Conservation (phyloP, 1,140 invertebrate genomes). For the Drosophila lowei region DNA sequence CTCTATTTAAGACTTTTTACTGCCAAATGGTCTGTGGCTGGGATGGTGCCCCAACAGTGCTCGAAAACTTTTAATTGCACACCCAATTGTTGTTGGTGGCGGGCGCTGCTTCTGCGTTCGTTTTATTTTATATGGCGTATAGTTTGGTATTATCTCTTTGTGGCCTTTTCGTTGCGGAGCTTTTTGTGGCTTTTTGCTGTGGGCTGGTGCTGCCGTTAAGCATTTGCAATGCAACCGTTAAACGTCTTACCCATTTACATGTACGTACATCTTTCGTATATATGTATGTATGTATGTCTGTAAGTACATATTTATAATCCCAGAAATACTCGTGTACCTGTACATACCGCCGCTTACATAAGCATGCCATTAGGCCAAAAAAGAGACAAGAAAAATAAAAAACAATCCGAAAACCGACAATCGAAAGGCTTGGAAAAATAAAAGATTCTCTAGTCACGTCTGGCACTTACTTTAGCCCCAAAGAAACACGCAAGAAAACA, state of each 20-base stretch:
- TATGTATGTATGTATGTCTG: background rate
- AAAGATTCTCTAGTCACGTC: conserved; percentile 45
- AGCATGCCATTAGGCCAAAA: conserved; percentile 6
- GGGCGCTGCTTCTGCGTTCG: conserved; percentile 19
- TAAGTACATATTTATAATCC: conserved; percentile 5
- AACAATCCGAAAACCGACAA: background rate
- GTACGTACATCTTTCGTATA: background rate
- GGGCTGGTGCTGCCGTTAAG: conserved; percentile 11
- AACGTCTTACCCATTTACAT: conserved; percentile 22
- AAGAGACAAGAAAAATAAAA: background rate
- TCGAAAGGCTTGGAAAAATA: conserved; percentile 11
- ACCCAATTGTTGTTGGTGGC: conserved; percentile 24
- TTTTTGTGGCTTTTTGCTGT: conserved; percentile 14
- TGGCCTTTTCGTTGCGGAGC: conserved; percentile 42
- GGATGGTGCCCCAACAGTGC: conserved; percentile 25
- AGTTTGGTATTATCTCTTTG: conserved; percentile 42
- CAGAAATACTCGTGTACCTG: conserved; percentile 16
- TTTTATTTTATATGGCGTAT: conserved; percentile 42
- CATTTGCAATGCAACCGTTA: conserved; percentile 44
- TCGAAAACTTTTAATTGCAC: conserved; percentile 57
- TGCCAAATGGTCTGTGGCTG: conserved; percentile 4
- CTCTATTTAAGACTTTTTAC: conserved; percentile 59
- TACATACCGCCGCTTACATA: conserved; percentile 17
- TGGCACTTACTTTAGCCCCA: background rate
- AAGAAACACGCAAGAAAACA: conserved; percentile 2